These are phyloP conservation scores for Dorcus hopei DNA, from an alignment of 2,888 invertebrate genomes.

Conservation along the genomic window DNA sequence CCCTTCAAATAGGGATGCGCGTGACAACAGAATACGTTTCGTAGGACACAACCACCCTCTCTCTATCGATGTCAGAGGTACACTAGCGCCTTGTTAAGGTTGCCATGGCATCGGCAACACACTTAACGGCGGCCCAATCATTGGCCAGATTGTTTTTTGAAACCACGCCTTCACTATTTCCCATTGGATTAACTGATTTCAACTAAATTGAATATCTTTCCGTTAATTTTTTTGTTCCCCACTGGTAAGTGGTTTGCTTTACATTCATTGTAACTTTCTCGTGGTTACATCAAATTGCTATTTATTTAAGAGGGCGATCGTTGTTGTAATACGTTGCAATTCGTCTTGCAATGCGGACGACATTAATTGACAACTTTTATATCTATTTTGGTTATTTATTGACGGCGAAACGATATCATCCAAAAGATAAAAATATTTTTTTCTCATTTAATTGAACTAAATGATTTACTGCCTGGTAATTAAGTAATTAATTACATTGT, in stretches of 20 bases:
- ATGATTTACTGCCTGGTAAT: too few relatives aligned
- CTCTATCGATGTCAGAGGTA: conserved; percentile 37
- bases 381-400: too few relatives aligned
- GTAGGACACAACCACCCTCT: conserved; percentile 24
- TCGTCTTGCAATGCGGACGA: too few relatives aligned
- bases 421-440: too few relatives aligned
- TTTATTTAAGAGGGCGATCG: too few relatives aligned
- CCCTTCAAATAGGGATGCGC: not conserved
- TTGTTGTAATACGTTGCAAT: too few relatives aligned
- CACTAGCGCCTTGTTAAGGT: conserved; percentile 42
- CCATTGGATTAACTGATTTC: conserved; percentile 52
- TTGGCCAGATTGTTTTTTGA: conserved; percentile 43
- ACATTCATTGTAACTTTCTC: not conserved
- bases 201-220: conserved; percentile 51
- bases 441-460: too few relatives aligned
- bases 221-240: conserved; percentile 44
- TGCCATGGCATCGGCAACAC: conserved; percentile 48
- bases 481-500: too few relatives aligned
- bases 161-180: conserved; percentile 44
- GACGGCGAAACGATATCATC: too few relatives aligned
- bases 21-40: conserved; percentile 14
- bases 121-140: conserved; percentile 42
- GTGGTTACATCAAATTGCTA: not conserved
- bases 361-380: too few relatives aligned
- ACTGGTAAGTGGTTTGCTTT: not conserved